These are phyloP conservation scores for Micrasema minimum DNA, from an alignment of 1,140 invertebrate genomes.

Conservation along the genomic window DNA sequence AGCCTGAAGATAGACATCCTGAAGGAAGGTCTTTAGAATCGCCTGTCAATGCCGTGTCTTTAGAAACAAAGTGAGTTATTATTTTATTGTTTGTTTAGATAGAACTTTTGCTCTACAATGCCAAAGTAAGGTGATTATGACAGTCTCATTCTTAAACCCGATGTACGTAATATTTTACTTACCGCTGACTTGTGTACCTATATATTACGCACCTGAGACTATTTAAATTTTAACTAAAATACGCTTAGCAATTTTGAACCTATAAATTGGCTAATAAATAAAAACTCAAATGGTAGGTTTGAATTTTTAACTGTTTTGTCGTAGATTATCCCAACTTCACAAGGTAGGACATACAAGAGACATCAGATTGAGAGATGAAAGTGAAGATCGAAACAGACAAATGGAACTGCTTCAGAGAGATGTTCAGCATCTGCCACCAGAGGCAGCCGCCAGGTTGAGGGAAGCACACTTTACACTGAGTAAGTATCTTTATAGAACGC, in stretches of 20 bases:
- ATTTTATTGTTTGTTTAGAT: too few species aligned
- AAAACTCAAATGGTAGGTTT: too few species aligned
- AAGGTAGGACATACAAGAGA: constrained; percentile 78
- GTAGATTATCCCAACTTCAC: constrained; percentile 78
- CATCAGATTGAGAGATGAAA: constrained; percentile 77
- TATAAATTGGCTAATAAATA: too few species aligned
- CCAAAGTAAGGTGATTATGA: too few species aligned
- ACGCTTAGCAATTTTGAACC: too few species aligned
- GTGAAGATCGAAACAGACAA: constrained; percentile 78
- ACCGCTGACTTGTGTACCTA: too few species aligned
- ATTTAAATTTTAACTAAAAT: too few species aligned
- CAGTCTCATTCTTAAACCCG: too few species aligned
- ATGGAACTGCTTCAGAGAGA: constrained; percentile 78
- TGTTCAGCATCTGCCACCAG: constrained; percentile 73
- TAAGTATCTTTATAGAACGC: too few species aligned
- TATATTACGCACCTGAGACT: too few species aligned
- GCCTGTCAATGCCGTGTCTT: constrained; percentile 16
- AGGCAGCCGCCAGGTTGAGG: constrained; percentile 73
- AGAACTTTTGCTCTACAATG: too few species aligned
- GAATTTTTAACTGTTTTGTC: not conserved
- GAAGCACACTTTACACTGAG: constrained; percentile 78
- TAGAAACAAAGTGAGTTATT: constrained; percentile 42
- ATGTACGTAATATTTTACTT: too few species aligned
- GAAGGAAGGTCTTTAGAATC: not conserved
- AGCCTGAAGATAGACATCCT: not conserved